Conservation (phyloP, 2,797 vertebrate species). For the Graptemys geographica region DNA sequence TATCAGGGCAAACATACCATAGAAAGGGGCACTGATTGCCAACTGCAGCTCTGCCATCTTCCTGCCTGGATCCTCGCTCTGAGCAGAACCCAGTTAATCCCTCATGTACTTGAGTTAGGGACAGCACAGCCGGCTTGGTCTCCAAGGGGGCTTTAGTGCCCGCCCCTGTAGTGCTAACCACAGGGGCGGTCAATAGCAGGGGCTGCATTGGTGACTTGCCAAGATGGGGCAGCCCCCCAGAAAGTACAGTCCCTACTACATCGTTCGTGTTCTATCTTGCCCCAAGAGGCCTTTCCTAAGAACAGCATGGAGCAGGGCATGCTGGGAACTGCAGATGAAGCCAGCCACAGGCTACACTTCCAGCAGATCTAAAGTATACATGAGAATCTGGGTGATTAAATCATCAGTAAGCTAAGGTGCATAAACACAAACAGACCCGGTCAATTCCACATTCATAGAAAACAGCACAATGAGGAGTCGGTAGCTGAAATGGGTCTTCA, state of each 20-base stretch:
- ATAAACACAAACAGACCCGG: background rate
- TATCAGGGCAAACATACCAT: fast-evolving
- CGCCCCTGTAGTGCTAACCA: background rate
- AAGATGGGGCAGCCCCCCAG: background rate
- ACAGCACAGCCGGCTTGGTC: background rate
- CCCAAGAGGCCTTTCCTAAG: background rate
- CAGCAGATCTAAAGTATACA: fast-evolving
- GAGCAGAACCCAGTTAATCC: background rate
- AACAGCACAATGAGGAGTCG: background rate
- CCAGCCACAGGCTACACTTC: fast-evolving
- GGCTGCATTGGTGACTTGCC: background rate
- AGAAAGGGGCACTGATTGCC: fast-evolving
- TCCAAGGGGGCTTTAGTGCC: background rate
- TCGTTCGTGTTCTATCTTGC: background rate
- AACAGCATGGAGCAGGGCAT: background rate
- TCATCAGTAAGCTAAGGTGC: background rate
- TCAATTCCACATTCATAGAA: background rate
- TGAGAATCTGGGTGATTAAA: background rate
- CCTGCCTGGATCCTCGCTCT: background rate
- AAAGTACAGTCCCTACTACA: background rate
- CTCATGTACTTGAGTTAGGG: background rate
- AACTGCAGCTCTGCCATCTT: background rate
- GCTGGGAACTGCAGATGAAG: background rate
- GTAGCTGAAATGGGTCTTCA: background rate
- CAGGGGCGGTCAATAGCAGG: background rate